Conservation (phyloP, 2,113 vertebrate species). For the Engystomops pustulosus region DNA sequence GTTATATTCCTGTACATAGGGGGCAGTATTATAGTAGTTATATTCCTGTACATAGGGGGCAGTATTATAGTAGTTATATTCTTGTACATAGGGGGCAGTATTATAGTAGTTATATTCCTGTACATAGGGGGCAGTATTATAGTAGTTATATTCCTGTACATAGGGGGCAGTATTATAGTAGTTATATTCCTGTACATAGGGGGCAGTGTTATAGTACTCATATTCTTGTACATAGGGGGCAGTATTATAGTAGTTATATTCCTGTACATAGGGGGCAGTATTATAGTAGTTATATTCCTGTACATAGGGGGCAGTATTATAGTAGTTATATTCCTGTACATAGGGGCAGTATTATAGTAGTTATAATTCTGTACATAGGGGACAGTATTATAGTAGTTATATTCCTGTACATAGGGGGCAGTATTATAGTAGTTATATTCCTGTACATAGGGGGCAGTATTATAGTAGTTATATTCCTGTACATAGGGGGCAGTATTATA, state of each 20-base stretch:
- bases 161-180: neutral
- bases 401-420: neutral
- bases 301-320: neutral
- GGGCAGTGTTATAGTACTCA: neutral
- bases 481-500: conserved; percentile 1
- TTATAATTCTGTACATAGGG: neutral
- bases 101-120: neutral
- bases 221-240: neutral
- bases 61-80: neutral
- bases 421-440: conserved; percentile 4
- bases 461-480: conserved; percentile 1
- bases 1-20: neutral
- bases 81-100: neutral
- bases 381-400: conserved; percentile 6
- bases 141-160: neutral
- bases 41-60: too few species aligned
- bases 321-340: conserved; percentile 1
- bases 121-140: neutral
- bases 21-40: too few species aligned
- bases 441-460: neutral
- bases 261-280: conserved; percentile 1
- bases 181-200: neutral
- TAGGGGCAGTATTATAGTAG: neutral
- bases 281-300: conserved; percentile 4
- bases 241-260: conserved; percentile 12